Evolutionary conservation across 2,888 invertebrate species (phyloP).

Genomic region (Caenorhabditis zanzibari): DNA sequence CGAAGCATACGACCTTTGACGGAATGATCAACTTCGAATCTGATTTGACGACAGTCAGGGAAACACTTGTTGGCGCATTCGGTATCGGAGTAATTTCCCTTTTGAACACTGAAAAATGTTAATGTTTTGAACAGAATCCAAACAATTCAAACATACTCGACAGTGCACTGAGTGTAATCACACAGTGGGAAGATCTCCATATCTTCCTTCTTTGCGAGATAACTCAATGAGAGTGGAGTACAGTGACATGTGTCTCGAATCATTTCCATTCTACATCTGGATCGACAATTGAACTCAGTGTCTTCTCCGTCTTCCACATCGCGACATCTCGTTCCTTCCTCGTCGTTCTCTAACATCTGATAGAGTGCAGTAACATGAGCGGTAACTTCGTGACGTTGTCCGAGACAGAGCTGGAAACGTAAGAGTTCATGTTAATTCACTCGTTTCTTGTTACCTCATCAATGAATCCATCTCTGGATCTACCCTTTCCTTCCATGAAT

Average conservation of each 20-base stretch:
- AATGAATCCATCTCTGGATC: constrained; percentile 79
- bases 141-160: constrained; percentile 71
- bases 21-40: constrained; percentile 80
- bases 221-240: constrained; percentile 77
- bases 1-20: constrained; percentile 79
- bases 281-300: constrained; percentile 81
- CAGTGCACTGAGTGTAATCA: constrained; percentile 79
- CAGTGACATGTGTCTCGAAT: constrained; percentile 80
- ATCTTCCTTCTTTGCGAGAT: constrained; percentile 75
- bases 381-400: constrained; percentile 79
- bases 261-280: constrained; percentile 81
- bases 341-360: constrained; percentile 82
- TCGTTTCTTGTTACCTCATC: constrained; percentile 73
- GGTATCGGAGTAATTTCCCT: constrained; percentile 79
- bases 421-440: background rate
- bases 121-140: background rate
- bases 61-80: constrained; percentile 79
- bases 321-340: constrained; percentile 80
- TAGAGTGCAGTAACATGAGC: constrained; percentile 80
- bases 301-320: constrained; percentile 80
- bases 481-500: constrained; percentile 82
- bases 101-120: constrained; percentile 76
- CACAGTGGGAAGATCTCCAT: constrained; percentile 79
- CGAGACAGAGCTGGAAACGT: constrained; percentile 77
- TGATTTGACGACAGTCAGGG: constrained; percentile 79